These are phyloP conservation scores for Miltochrista miniata DNA, from an alignment of 2,888 invertebrate species.

Conservation along the genomic window DNA sequence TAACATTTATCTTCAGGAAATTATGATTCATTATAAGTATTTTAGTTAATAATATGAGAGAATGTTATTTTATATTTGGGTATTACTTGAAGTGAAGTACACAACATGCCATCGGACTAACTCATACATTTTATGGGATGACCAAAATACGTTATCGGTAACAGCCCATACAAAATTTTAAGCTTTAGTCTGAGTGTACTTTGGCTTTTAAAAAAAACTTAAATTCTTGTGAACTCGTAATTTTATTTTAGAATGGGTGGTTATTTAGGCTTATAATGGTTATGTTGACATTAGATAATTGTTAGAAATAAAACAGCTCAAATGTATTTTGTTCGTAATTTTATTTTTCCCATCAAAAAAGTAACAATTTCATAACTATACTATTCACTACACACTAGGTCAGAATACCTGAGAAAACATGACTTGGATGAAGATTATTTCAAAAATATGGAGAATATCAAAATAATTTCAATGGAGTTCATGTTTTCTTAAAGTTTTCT, in stretches of 20 bases:
- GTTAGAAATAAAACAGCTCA: conserved; percentile 62
- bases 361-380: background rate
- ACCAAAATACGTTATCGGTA: no score
- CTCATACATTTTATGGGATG: no score
- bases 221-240: no score
- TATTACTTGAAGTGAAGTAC: conserved; percentile 3
- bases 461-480: background rate
- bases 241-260: conserved; percentile 44
- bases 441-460: background rate
- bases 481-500: background rate
- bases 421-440: background rate
- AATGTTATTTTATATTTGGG: conserved; percentile 19
- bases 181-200: background rate
- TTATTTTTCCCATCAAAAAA: background rate
- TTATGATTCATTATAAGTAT: conserved; percentile 33
- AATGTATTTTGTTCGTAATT: conserved; percentile 12
- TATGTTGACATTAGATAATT: conserved; percentile 47
- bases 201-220: no score
- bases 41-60: conserved; percentile 13
- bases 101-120: background rate
- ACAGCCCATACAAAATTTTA: no score
- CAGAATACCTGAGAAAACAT: background rate
- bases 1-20: background rate
- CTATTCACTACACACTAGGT: background rate
- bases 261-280: conserved; percentile 42